Evolutionary conservation across 1,140 invertebrate genomes (phyloP).

Genomic region (Halyomorpha halys): DNA sequence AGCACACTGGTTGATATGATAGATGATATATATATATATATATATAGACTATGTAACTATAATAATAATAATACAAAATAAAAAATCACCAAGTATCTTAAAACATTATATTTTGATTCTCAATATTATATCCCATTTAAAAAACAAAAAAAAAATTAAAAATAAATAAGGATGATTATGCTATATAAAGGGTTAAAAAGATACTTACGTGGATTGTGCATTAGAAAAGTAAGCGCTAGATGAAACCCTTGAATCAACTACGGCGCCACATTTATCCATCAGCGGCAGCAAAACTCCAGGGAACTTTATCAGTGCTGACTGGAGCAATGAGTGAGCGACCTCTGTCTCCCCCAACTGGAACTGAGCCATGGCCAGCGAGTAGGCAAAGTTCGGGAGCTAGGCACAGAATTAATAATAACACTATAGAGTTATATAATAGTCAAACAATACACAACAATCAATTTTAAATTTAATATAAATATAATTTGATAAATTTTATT

Average conservation of each 20-base stretch:
- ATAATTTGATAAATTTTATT: too few species aligned
- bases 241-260: slow-evolving; percentile 52
- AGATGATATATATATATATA: too few species aligned
- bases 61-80: too few species aligned
- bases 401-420: slow-evolving; percentile 1
- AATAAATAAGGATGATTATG: too few species aligned
- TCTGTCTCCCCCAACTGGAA: slow-evolving; percentile 45
- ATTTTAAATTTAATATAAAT: too few species aligned
- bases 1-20: too few species aligned
- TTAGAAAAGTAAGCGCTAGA: slow-evolving; percentile 37
- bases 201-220: slow-evolving; percentile 32
- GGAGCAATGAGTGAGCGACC: slow-evolving; percentile 51
- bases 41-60: too few species aligned
- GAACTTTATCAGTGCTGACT: slow-evolving; percentile 74
- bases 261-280: slow-evolving; percentile 65
- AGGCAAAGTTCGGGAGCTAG: slow-evolving; percentile 79
- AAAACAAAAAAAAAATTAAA: too few species aligned
- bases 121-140: too few species aligned
- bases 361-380: slow-evolving; percentile 68
- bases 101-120: too few species aligned
- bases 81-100: too few species aligned
- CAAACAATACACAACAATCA: background rate
- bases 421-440: background rate
- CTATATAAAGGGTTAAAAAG: too few species aligned
- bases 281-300: slow-evolving; percentile 62